Evolutionary conservation across 2,888 invertebrate species (phyloP), one percentile per base, ranked within the genome.

Genomic region (Polia nebulosa): DNA sequence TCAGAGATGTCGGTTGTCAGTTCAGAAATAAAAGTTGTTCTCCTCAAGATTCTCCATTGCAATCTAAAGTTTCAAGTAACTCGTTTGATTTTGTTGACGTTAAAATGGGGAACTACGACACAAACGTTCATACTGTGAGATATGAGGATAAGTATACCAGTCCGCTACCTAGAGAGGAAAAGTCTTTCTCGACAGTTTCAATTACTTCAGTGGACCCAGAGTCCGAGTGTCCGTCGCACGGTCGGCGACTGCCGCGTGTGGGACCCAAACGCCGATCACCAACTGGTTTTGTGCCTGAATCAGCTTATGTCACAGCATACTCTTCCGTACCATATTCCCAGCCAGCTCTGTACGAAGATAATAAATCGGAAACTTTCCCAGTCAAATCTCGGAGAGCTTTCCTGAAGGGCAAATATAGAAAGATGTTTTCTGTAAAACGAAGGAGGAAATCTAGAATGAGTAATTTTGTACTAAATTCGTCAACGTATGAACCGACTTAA

Each of bases 1-100:
- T 95, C 41, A 91, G 95, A 84, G 94, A 95, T 74, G 95, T 95
- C 11, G 95, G 94, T 8, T 95, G 95, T 78, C 95, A 95, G 75
- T 94, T 94, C 76, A 84, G 88, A 72, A 88, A 87, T 65, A 92
- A 90, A 82, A 82, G 36, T 17, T 79, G 71, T 72, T 82, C 85
- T 3, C 86, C 85, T 1, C 87, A 83, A 62, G 86, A 86, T 66
- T 89, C 89, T 34, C 17, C 85, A 29, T 63, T 87, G 32, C 86
- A 86, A 55, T 84, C 87, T 8, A 91, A 90, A 80, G 79, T 78
- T 41, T 94, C 92, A 3, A 92, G 89, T 71, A 83, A 83, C 15
- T 91, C 89, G 20, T 90, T 89, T 72, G 88, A 92, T 67, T 84
- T 85, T 27, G 77, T 78, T 36, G 81, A 89, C 55, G 72, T 81